phyloP scores from a whole-genome alignment of 2,797 vertebrate genomes.

The Lagodon rhomboides region DNA sequence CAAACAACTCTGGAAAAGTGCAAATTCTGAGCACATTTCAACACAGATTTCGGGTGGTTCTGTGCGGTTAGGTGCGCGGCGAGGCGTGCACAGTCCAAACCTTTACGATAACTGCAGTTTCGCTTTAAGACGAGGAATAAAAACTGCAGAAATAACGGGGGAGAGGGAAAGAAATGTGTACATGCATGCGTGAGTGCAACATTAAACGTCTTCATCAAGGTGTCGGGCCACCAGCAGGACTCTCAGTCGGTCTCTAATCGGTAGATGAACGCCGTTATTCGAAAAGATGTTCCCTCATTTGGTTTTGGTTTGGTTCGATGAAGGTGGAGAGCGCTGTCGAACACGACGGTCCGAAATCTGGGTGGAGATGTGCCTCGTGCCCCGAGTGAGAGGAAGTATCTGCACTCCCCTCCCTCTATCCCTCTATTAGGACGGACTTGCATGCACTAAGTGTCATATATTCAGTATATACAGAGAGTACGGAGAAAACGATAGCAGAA shows the following conservation, averaged over 20 bases:
- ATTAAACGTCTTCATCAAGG: neutral
- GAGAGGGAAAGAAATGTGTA: too few relatives aligned
- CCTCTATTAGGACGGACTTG: too few relatives aligned
- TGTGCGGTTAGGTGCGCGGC: neutral
- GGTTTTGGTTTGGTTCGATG: neutral
- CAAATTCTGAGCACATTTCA: neutral
- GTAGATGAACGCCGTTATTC: neutral
- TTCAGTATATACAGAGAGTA: too few relatives aligned
- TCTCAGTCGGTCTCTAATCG: neutral
- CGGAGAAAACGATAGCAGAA: too few relatives aligned
- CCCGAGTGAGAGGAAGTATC: neutral
- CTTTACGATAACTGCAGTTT: neutral
- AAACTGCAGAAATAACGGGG: neutral
- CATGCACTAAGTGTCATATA: too few relatives aligned
- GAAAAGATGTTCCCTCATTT: neutral
- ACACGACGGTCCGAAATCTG: neutral
- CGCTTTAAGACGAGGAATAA: neutral
- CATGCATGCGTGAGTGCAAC: neutral
- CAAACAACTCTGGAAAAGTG: conserved; percentile 41
- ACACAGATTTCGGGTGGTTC: neutral
- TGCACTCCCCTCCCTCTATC: too few relatives aligned
- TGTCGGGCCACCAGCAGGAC: neutral
- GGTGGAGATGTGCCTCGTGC: neutral
- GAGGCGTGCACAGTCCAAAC: neutral
- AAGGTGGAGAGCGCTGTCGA: neutral